Evolutionary conservation across 2,113 vertebrate species (phyloP).

Genomic region (Sigmodon hispidus): DNA sequence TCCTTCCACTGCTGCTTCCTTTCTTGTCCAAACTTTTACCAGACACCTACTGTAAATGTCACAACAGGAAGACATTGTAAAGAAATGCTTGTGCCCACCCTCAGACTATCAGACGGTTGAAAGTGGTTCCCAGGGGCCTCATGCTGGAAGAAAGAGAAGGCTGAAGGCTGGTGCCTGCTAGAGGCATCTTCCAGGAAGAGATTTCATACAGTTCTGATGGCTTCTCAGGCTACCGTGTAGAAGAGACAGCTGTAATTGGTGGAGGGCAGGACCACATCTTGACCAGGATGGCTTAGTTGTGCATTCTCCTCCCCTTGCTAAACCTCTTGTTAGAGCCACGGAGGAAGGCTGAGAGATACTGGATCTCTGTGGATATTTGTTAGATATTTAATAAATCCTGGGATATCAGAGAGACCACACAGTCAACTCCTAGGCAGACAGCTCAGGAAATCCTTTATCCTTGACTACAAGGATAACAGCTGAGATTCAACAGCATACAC

Average conservation of each 20-base stretch:
- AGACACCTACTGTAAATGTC: neutral
- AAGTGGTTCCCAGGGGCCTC: neutral
- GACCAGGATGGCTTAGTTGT: neutral
- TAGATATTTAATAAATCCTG: too few species aligned
- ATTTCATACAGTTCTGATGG: neutral
- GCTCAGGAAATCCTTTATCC: too few species aligned
- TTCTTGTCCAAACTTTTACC: neutral
- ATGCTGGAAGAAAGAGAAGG: neutral
- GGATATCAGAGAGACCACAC: too few species aligned
- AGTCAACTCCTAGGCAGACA: too few species aligned
- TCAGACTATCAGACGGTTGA: neutral
- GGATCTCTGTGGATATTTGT: too few species aligned
- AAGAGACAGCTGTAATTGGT: neutral
- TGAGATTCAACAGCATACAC: too few species aligned
- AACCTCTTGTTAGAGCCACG: neutral
- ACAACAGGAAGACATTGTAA: neutral
- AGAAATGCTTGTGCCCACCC: neutral
- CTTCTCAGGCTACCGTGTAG: neutral
- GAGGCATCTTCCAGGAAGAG: neutral
- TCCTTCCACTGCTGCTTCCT: neutral
- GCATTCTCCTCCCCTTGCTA: neutral
- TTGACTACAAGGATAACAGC: too few species aligned
- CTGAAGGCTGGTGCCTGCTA: neutral
- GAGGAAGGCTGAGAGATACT: neutral
- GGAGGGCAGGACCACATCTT: neutral